A percentile compares a stretch with the other conserved stretches of the same genome.
Evolutionary conservation across 2,113 vertebrate genomes (phyloP).

Genomic region (Calyptomena viridis): DNA sequence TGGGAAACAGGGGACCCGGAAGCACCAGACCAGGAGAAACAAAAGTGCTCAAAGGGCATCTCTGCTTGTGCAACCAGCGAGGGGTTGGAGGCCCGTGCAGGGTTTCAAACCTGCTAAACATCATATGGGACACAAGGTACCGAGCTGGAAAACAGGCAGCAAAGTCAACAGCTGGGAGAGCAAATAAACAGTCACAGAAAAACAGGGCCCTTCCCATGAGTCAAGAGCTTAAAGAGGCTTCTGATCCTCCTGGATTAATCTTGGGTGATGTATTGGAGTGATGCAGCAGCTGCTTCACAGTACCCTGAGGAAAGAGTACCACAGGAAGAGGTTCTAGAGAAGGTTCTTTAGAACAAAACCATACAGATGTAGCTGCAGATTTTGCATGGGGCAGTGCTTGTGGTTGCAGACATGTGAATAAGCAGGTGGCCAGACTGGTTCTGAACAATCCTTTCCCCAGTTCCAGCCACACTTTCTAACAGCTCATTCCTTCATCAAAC

Average conservation of each 20-base stretch:
- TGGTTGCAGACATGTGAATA: not conserved
- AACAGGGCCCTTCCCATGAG: not conserved
- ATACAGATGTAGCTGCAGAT: not conserved
- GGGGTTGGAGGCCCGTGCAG: fast-evolving
- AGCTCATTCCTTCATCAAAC: not conserved
- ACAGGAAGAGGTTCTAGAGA: not conserved
- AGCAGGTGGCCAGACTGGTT: not conserved
- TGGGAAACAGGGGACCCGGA: not conserved
- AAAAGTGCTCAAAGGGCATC: not conserved
- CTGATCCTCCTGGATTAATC: not conserved
- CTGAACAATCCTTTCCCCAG: not conserved
- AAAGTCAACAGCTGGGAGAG: not conserved
- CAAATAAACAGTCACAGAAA: not conserved
- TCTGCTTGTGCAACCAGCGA: not conserved
- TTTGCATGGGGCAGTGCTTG: fast-evolving
- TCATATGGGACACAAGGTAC: not conserved
- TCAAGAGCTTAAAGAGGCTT: not conserved
- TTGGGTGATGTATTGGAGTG: not conserved
- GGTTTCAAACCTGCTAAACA: not conserved
- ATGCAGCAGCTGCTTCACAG: not conserved
- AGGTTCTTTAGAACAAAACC: not conserved
- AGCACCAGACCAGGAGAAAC: not conserved
- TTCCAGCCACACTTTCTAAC: not conserved
- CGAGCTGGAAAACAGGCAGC: not conserved
- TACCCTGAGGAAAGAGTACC: not conserved